Base-by-base conservation (phyloP, 2,888 invertebrate species). In the Thumatha senex region DNA sequence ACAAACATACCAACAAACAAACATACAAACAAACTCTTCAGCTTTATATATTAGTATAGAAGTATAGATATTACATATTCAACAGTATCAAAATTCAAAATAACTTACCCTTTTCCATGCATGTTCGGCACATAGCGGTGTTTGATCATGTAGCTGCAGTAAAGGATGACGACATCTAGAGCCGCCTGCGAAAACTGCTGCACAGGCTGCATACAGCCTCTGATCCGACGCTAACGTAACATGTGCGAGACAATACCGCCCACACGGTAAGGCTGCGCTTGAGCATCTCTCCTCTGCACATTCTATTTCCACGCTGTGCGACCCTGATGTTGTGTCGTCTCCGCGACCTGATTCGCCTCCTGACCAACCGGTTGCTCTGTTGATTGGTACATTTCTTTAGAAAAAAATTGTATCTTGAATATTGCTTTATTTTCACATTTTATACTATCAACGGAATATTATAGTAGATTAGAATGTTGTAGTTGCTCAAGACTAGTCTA, bases 81-180 rank as follows among this genome's bases (percentile, higher is more conserved):
- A 4, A 24, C 2, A 2, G 18, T 24, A 24, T 5, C 18, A 24
- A 24, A 24, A 24, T 24, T 5, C 18, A 24, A 24, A 24, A 24
- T 5, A 39, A 64, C 89, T 78, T 72, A 95, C 95, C 82, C 96
- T 92, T 82, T 96, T 96, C 84, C 96, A 94, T 0, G 96, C 96
- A 84, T 98, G 98, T 71, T 96, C 96, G 7, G 94, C 92, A 80
- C 98, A 98, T 7, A 98, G 92, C 41, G 98, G 97, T 76, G 97
- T 92, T 78, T 97, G 87, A 18, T 86, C 85, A 9, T 81, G 79
- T 50, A 92, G 80, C 74, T 89, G 89, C 50, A 92, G 46, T 31
- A 92, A 80, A 59, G 92, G 91, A 62, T 88, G 89, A 60, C 84
- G 80, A 66, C 92, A 92, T 53, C 89, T 80, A 57, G 86, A 78